Percentiles rank a stretch among this genome's conserved stretches.
Evolutionary conservation across 1,140 invertebrate genomes (phyloP).

Genomic region (Ceratoteleas bidentatus): DNA sequence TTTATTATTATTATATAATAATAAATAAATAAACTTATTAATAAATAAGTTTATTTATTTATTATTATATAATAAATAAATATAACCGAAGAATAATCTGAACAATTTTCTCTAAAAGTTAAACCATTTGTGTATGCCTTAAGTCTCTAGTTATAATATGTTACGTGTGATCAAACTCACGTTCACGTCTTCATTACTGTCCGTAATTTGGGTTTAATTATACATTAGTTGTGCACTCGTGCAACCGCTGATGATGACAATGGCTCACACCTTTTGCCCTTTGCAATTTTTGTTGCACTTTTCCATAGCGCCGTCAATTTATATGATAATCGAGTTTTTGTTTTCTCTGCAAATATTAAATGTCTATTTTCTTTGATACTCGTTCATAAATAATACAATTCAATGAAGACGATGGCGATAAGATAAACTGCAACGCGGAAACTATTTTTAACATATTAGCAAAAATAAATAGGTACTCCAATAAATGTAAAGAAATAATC

Average conservation of each 20-base stretch:
- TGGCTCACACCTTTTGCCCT: conserved; percentile 4
- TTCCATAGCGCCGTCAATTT: conserved; percentile 5
- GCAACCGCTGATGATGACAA: not conserved
- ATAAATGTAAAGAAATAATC: too few species aligned
- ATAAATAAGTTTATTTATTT: too few species aligned
- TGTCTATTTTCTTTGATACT: conserved; percentile 27
- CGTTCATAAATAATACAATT: conserved; percentile 39
- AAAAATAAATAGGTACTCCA: too few species aligned
- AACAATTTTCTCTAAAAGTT: too few species aligned
- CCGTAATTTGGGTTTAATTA: conserved; percentile 15
- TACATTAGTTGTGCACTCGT: conserved; percentile 1
- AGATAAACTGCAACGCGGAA: conserved; percentile 30
- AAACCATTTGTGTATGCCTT: too few species aligned
- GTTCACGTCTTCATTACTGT: conserved; percentile 1
- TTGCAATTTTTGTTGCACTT: not conserved
- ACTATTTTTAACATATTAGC: conserved; percentile 31
- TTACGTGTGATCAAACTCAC: conserved; percentile 9
- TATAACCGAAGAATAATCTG: too few species aligned
- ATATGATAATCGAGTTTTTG: conserved; percentile 8
- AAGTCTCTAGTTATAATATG: conserved; percentile 4
- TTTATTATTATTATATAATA: too few species aligned
- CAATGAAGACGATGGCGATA: conserved; percentile 15
- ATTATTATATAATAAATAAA: too few species aligned
- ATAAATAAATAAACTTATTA: too few species aligned
- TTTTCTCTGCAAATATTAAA: not conserved